Conservation (phyloP, 1,140 invertebrate species). For the Chironomus tepperi region DNA sequence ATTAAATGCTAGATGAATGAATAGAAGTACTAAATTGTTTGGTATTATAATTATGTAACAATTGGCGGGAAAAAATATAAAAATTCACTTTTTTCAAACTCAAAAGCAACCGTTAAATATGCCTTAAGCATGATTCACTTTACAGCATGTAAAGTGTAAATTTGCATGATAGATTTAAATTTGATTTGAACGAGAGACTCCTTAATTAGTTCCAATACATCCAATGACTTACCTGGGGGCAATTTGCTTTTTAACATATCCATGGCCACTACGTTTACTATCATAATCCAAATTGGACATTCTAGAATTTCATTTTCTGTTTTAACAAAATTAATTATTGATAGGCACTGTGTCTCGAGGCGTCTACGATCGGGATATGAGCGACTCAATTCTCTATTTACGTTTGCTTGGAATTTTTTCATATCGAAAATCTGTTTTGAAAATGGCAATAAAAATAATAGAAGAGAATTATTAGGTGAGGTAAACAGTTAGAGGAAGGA, state of each 20-base stretch:
- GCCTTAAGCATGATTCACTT: too few relatives aligned
- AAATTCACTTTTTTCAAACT: too few relatives aligned
- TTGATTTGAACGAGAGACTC: too few relatives aligned
- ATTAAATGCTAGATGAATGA: background rate
- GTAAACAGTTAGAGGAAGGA: too few relatives aligned
- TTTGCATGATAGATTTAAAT: too few relatives aligned
- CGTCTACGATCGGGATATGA: slow-evolving; percentile 80
- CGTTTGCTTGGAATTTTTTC: slow-evolving; percentile 91
- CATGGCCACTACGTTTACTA: slow-evolving; percentile 92
- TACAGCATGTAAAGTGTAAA: too few relatives aligned
- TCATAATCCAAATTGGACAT: slow-evolving; percentile 88
- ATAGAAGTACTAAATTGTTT: background rate
- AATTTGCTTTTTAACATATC: slow-evolving; percentile 90
- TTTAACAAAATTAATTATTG: slow-evolving; percentile 82
- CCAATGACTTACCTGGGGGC: slow-evolving; percentile 52
- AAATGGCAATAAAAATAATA: slow-evolving; percentile 28
- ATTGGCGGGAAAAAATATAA: background rate
- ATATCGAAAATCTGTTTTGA: slow-evolving; percentile 80
- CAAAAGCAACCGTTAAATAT: too few relatives aligned
- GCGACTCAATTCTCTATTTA: slow-evolving; percentile 75
- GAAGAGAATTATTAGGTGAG: too few relatives aligned
- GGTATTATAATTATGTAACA: background rate
- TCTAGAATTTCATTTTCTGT: slow-evolving; percentile 76
- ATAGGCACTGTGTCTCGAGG: slow-evolving; percentile 82
- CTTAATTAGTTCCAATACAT: too few relatives aligned